Base-by-base conservation (phyloP, 2,888 invertebrate genomes). In the Horisme vitalbata region DNA sequence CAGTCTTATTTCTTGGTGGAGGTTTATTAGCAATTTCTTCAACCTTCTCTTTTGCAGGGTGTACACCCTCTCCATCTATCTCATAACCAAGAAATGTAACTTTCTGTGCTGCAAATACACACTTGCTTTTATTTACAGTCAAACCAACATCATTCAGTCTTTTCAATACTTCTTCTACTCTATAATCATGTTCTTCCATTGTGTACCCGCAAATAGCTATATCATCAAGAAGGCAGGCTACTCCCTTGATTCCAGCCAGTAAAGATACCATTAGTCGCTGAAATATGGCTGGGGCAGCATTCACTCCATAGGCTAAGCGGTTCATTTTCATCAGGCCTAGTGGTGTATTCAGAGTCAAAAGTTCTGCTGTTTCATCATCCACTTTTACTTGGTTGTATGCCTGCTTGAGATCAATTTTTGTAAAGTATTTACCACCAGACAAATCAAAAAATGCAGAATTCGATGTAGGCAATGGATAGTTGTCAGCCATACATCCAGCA, bases 301-400 rank as follows among this genome's bases (percentile, higher is more conserved):
- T 54, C 0, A 57, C 50, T 1, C 58, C 57, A 45, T 47, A 61
- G 12, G 56, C 45, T 10, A 58, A 34, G n/a, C 54, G 27, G 18
- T 61, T 53, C 44, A 61, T 45, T 32, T 41, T 57, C 45, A 55
- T 49, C 5, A 61, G 28, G 8, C 59, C 49, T 7, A 26, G n/a
- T 4, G 54, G 47, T 11, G 57, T 53, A 35, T 61, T 61, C 0
- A 55, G 20, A n/a, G 59, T 61, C 24, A 57, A 38, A 0, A 61
- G 41, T 27, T 34, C 4, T 5, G 57, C 55, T 14, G 61, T 57
- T 37, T 7, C n/a, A 0, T 44, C 15, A 35, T 34, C 13, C 0
- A 53, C 55, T 15, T 44, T 33, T 18, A 60, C 3, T 27, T 59
- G 57, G 9, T 33, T 58, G 30, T 59, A 61, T 2, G 60, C 61